A percentile compares a stretch with the other conserved stretches of the same genome.
phyloP scores from a whole-genome alignment of 2,888 invertebrate genomes.

The Stegana nigrithorax region DNA sequence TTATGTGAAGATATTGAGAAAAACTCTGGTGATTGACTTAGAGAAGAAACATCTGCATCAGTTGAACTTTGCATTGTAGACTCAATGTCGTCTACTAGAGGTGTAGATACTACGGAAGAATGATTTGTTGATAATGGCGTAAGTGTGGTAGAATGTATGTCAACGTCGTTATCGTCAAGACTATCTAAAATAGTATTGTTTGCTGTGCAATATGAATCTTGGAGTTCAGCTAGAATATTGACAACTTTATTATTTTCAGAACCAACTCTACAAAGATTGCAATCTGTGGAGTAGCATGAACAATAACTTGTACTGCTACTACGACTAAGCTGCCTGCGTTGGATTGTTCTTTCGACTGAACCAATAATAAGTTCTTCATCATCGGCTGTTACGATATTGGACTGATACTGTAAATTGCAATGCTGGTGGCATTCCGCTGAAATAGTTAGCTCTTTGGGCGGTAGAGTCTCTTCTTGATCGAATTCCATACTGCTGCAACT shows the following conservation, averaged over 20 bases:
- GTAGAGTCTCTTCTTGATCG: conserved; percentile 41
- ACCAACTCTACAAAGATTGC: conserved; percentile 55
- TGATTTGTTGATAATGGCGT: conserved; percentile 56
- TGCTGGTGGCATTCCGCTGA: conserved; percentile 55
- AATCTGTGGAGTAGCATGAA: conserved; percentile 62
- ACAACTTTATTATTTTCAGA: conserved; percentile 38
- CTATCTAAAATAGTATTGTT: conserved; percentile 34
- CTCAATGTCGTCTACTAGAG: conserved; percentile 37
- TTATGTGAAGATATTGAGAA: conserved; percentile 62
- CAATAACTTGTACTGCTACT: conserved; percentile 61
- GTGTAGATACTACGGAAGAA: conserved; percentile 41
- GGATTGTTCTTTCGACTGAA: background rate
- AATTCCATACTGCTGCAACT: conserved; percentile 56
- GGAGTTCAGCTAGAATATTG: conserved; percentile 42
- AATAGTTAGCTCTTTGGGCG: conserved; percentile 46
- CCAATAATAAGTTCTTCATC: conserved; percentile 28
- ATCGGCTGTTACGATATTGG: conserved; percentile 32
- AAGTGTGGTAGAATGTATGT: conserved; percentile 53
- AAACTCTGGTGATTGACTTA: conserved; percentile 65
- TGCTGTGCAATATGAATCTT: conserved; percentile 53
- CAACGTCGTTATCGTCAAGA: conserved; percentile 30
- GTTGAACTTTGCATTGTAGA: conserved; percentile 52
- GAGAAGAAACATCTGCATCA: conserved; percentile 58
- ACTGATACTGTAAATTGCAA: conserved; percentile 36
- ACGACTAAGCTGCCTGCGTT: conserved; percentile 42